Evolutionary conservation across 2,113 vertebrate species (phyloP), one percentile per base, ranked within the genome.

Genomic region (Euleptes europaea): DNA sequence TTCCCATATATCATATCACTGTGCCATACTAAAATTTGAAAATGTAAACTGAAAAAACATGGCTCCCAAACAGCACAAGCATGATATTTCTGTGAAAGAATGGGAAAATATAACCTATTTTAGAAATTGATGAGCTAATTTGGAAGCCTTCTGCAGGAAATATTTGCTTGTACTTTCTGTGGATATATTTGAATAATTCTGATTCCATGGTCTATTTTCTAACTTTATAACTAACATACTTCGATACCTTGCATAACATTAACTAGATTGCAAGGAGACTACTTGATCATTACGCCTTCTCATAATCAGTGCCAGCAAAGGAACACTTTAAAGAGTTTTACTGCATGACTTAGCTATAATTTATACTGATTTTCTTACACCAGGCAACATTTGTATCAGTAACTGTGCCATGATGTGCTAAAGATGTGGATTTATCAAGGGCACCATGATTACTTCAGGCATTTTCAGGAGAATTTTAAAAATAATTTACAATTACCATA

Each of bases 331-430:
- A 89, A 78, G 66, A 75, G 35, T 73, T 79, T 88, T 71, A 15
- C 40, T 80, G 65, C 80, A 38, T 70, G 40, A 79, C 67, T 21
- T 82, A 23, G 67, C 78, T 89, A 38, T 70, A 82, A 84, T 81
- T 90, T 90, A 67, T 38, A 86, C 35, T 86, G 40, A 83, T 89
- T 89, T 87, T 80, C 80, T 77, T 84, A 21, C 1, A 86, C 12
- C 78, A 42, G 69, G n/a, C 83, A 84, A 85, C 71, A 73, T 3
- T 88, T 92, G 66, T 88, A 15, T 78, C 54, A 90, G 17, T 63
- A 88, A 49, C 31, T 88, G 8, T 31, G 73, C 21, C 75, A 44
- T 3, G 0, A 13, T 73, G 26, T 6, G 3, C 17, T 57, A 83
- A 1, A 23, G 12, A 11, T 11, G 1, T 60, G 23, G 4, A 4